phyloP scores from a whole-genome alignment of 2,888 invertebrate species.

The Melanophora roralis region DNA sequence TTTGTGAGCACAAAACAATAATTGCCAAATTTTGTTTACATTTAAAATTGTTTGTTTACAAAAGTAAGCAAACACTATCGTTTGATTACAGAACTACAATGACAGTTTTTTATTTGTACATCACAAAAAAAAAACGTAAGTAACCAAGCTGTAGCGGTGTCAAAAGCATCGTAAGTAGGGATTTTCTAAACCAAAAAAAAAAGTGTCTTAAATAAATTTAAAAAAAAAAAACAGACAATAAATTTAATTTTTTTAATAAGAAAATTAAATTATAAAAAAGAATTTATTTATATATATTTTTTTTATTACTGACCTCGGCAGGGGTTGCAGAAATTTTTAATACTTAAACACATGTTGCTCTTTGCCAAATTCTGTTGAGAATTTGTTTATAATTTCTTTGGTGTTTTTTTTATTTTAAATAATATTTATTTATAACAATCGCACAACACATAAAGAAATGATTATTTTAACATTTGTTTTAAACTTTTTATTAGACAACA shows the following conservation, averaged over 20 bases:
- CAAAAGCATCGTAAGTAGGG: too few relatives aligned
- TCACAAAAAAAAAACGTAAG: too few relatives aligned
- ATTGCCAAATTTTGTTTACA: too few relatives aligned
- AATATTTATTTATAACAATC: neutral
- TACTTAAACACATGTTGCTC: slow-evolving; percentile 71
- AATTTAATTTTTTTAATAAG: slow-evolving; percentile 3
- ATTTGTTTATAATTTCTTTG: slow-evolving; percentile 4
- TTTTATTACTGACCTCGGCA: slow-evolving; percentile 72
- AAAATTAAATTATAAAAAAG: slow-evolving; percentile 11
- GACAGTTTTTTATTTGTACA: too few relatives aligned
- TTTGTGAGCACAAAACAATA: too few relatives aligned
- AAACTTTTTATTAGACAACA: slow-evolving; percentile 11
- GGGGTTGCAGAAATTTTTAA: slow-evolving; percentile 72
- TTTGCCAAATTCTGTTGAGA: neutral
- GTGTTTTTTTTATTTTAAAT: slow-evolving; percentile 6
- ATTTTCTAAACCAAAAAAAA: too few relatives aligned
- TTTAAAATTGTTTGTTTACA: too few relatives aligned
- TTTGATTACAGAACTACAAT: too few relatives aligned
- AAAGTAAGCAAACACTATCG: too few relatives aligned
- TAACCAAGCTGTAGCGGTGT: too few relatives aligned
- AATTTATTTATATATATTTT: neutral
- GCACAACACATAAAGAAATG: slow-evolving; percentile 11
- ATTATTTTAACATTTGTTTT: slow-evolving; percentile 20
- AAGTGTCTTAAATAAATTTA: too few relatives aligned
- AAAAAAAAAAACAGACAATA: neutral